Evolutionary conservation across 1,140 invertebrate species (phyloP), one percentile per base, ranked within the genome.

Genomic region (Adoxophyes honmai): DNA sequence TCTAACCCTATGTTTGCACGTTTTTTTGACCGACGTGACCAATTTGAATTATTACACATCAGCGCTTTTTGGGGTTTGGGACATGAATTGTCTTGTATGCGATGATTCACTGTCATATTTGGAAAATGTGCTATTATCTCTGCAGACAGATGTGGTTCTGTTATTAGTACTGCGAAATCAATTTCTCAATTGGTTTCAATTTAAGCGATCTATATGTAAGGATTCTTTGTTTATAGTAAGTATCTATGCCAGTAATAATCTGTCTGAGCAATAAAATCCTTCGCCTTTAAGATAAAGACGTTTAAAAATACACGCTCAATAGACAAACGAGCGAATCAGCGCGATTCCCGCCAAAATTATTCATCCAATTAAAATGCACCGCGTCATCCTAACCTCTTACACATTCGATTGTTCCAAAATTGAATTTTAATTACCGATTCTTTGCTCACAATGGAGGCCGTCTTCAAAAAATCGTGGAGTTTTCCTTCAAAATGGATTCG

Each of bases 351-450:
- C 57, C 64, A 65, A 78, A 78, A 78, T 76, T 75, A 75, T 79
- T 62, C 64, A 62, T 78, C 83, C 85, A 88, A 88, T 88, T 88
- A 88, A 81, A 81, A 88, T 86, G 81, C 85, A 86, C 78, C 76
- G 68, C 70, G 75, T 78, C 62, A 66, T 67, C 75, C 78, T 66
- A 79, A 67, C 69, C 70, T 48, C 73, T 42, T 57, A 68, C 66
- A 73, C 72, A 79, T 80, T 60, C 60, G 77, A 88, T 84, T 88
- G 85, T 88, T 79, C 80, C 66, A 75, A 84, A 86, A 88, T 88
- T 86, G 85, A 88, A 86, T 88, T 88, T 86, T 88, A 88, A 88
- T 88, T 81, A 86, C 83, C 85, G 78, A 81, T 81, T 84, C 77
- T 81, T 81, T 78, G 57, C 72, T 76, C 66, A 86, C 81, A 86